Evolutionary conservation across 2,797 vertebrate genomes (phyloP), one percentile per base, ranked within the genome.

Genomic region (Decapterus maruadsi): DNA sequence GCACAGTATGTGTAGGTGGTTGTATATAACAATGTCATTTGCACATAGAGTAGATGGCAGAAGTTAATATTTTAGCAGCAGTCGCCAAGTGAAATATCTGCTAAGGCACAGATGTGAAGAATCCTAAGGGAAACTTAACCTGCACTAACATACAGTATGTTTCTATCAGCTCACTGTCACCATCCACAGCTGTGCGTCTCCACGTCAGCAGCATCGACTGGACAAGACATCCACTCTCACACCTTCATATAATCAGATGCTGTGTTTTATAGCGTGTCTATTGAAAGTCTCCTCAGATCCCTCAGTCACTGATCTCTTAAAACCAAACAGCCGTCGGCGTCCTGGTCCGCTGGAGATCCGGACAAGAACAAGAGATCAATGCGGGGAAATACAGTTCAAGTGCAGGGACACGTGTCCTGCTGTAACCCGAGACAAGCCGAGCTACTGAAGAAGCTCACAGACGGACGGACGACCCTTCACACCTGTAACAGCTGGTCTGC

Each of bases 401-500:
- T 76, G 67, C 48, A 38, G 34, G n/a, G 59, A 67, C 55, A 55
- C 34, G 12, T 50, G 65, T 75, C 60, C 17, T 43, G 31, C 26
- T 26, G 26, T 56, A 54, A 77, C 71, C 14, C 19, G 64, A 68
- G 54, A 65, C 29, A 51, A 57, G 45, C 66, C 12, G 16, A 40
- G 22, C 46, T 43, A 45, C 6, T 34, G 31, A 5, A 34, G 31
- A 67, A 54, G 11, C 69, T 54, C 55, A 62, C 59, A 20, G 48
- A 50, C 9, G 6, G 11, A 10, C 50, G 59, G 38, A 73, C 65
- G 22, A 26, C 3, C 9, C 12, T 66, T 63, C 10, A 59, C 31
- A 42, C 53, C 40, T 64, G 14, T 55, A 66, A 71, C 66, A 80
- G 62, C 66, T 20, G 63, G 16, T 87, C 77, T 34, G 20, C 8